phyloP scores from a whole-genome alignment of 2,888 invertebrate genomes.

The Apamea anceps region DNA sequence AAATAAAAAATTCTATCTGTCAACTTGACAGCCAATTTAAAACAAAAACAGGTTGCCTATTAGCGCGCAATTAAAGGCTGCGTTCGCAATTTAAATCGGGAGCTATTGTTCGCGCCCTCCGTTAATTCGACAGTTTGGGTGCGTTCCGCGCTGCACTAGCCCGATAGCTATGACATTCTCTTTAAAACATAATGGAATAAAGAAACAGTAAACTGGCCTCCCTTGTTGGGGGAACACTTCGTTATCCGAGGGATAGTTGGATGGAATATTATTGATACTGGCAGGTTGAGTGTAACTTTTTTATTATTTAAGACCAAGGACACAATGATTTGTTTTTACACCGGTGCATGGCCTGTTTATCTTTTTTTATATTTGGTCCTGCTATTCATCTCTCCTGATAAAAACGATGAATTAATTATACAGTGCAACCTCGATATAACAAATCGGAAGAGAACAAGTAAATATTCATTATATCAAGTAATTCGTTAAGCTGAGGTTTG shows the following conservation, averaged over 20 bases:
- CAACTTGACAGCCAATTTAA: constrained; percentile 71
- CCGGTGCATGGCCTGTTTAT: neutral
- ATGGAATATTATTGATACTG: constrained; percentile 72
- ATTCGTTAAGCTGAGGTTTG: too few species aligned
- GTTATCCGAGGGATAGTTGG: constrained; percentile 75
- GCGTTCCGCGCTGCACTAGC: constrained; percentile 78
- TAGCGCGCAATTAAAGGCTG: constrained; percentile 72
- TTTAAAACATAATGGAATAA: constrained; percentile 90
- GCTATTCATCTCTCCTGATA: too few species aligned
- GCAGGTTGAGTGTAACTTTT: neutral
- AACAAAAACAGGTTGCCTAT: constrained; percentile 69
- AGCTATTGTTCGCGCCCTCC: constrained; percentile 74
- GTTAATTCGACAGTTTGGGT: constrained; percentile 70
- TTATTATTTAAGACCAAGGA: neutral
- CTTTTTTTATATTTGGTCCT: neutral
- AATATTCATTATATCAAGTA: too few species aligned
- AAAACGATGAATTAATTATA: too few species aligned
- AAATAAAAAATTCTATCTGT: constrained; percentile 31
- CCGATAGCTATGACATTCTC: constrained; percentile 89
- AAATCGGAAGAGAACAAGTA: too few species aligned
- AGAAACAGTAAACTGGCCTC: constrained; percentile 89
- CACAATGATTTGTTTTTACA: neutral
- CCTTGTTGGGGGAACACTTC: constrained; percentile 84
- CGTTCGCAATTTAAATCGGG: constrained; percentile 74
- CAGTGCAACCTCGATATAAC: too few species aligned